Evolutionary conservation across 2,113 vertebrate species (phyloP).

Genomic region (Herpetotheres cachinnans): DNA sequence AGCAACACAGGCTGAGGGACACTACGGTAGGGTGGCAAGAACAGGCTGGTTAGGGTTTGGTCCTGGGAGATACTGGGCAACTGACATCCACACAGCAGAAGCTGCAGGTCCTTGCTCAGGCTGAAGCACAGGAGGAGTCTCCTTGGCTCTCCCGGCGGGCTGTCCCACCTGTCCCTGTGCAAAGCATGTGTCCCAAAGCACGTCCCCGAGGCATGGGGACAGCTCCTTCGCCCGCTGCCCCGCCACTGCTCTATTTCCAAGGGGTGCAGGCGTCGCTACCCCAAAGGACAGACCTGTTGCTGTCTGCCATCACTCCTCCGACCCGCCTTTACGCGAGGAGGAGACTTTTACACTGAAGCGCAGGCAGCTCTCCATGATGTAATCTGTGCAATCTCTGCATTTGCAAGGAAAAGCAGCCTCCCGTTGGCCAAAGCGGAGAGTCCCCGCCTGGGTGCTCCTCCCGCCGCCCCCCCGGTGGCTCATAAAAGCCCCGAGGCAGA

Average conservation of each 20-base stretch:
- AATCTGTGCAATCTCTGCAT: constrained; percentile 57
- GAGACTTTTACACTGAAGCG: constrained; percentile 66
- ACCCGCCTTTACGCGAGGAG: background rate
- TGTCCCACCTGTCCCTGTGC: accelerated
- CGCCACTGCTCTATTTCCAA: background rate
- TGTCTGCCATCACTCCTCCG: background rate
- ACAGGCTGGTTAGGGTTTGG: background rate
- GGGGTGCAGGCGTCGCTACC: background rate
- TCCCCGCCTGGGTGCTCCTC: constrained; percentile 45
- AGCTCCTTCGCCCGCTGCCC: background rate
- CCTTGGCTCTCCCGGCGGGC: background rate
- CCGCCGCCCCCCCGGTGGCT: constrained; percentile 28
- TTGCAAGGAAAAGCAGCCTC: background rate
- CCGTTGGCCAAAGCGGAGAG: constrained; percentile 59
- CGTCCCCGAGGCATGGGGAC: background rate
- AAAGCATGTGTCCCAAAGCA: too few species aligned
- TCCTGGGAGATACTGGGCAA: background rate
- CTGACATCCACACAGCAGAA: background rate
- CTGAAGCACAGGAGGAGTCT: background rate
- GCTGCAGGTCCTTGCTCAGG: background rate
- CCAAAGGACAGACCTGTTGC: constrained; percentile 11
- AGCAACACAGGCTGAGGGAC: background rate
- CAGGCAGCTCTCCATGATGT: constrained; percentile 74
- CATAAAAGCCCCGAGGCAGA: constrained; percentile 62
- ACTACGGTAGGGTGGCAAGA: background rate